Percentiles rank a stretch among this genome's conserved stretches.
These are phyloP conservation scores for Drosophila atripex DNA, from an alignment of 2,888 invertebrate genomes.

Conservation along the genomic window DNA sequence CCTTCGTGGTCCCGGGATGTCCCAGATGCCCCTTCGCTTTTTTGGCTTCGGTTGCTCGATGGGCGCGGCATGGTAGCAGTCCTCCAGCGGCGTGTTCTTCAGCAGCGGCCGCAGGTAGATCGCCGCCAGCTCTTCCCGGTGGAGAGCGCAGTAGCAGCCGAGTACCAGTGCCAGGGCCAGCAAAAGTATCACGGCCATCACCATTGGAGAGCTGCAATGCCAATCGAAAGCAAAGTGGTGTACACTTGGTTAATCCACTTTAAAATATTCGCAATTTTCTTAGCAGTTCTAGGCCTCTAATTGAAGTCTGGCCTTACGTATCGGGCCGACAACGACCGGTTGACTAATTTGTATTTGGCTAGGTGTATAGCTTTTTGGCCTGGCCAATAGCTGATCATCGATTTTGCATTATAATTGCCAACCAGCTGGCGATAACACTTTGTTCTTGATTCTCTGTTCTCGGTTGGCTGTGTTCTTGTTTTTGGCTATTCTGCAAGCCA, in stretches of 20 bases:
- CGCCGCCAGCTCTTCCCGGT: constrained; percentile 72
- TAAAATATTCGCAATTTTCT: constrained; percentile 61
- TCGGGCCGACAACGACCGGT: constrained; percentile 34
- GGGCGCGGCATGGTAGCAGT: constrained; percentile 73
- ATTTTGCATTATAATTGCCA: constrained; percentile 59
- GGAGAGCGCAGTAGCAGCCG: constrained; percentile 80
- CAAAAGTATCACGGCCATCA: constrained; percentile 82
- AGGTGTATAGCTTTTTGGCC: constrained; percentile 24
- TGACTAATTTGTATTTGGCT: constrained; percentile 35
- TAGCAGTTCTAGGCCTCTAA: constrained; percentile 52
- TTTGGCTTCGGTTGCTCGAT: constrained; percentile 44
- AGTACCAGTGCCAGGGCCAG: constrained; percentile 80
- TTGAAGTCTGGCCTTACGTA: constrained; percentile 48
- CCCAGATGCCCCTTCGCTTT: constrained; percentile 71
- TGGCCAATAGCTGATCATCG: constrained; percentile 37
- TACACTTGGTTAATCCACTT: constrained; percentile 28
- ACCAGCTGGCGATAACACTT: constrained; percentile 54
- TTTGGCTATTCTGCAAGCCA: constrained; percentile 29
- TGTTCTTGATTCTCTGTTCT: constrained; percentile 15
- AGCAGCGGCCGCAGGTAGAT: constrained; percentile 73
- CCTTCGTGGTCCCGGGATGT: constrained; percentile 90
- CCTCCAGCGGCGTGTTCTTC: constrained; percentile 63
- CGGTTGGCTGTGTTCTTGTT: constrained; percentile 7
- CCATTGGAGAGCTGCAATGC: constrained; percentile 67
- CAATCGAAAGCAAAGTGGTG: constrained; percentile 10